phyloP scores from a whole-genome alignment of 2,888 invertebrate genomes.

The Cephus rjabovi region DNA sequence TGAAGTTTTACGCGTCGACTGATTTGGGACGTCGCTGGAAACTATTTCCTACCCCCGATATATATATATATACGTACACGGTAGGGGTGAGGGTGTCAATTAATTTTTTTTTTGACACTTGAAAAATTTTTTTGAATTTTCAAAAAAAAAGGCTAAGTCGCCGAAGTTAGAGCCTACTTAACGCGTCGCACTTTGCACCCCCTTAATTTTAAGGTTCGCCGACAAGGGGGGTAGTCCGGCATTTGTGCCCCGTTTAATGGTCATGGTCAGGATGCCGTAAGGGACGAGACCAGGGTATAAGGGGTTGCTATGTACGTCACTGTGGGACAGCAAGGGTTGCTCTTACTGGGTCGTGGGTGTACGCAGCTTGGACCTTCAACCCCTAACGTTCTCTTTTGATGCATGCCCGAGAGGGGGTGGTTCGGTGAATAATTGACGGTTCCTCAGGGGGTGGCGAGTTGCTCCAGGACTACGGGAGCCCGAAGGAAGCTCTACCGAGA shows the following conservation, averaged over 20 bases:
- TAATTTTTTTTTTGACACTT: not conserved
- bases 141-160: too few species aligned
- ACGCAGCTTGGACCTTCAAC: not conserved
- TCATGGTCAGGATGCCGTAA: not conserved
- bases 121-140: too few species aligned
- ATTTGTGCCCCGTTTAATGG: not conserved
- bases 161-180: not conserved
- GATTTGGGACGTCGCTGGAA: not conserved
- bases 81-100: not conserved
- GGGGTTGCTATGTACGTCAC: not conserved
- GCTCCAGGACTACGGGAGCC: not conserved
- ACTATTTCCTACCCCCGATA: not conserved
- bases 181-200: not conserved
- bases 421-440: not conserved
- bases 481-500: conserved; percentile 29
- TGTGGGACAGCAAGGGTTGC: not conserved
- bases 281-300: not conserved
- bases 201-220: not conserved
- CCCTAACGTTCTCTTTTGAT: not conserved
- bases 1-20: not conserved
- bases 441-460: not conserved
- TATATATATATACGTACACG: not conserved
- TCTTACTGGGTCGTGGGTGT: not conserved
- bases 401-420: not conserved
- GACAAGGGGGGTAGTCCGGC: not conserved